Evolutionary conservation across 2,797 vertebrate genomes (phyloP).

Genomic region (Schizopygopsis malacanthus): DNA sequence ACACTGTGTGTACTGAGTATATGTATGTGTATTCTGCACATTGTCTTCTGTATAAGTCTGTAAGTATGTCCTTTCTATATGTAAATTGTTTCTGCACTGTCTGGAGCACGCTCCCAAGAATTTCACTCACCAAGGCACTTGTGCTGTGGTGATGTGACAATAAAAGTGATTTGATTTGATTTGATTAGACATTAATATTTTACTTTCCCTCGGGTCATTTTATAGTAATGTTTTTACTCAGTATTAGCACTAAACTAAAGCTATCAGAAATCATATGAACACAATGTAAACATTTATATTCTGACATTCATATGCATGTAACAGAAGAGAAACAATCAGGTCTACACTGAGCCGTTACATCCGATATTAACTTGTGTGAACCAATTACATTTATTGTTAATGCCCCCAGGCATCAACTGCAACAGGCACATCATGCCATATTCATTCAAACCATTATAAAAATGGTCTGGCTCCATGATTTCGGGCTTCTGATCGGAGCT

Average conservation of each 20-base stretch:
- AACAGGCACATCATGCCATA: background rate
- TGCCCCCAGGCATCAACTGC: background rate
- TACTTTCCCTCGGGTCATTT: background rate
- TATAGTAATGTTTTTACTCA: background rate
- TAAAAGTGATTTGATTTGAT: too few relatives aligned
- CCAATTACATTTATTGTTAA: background rate
- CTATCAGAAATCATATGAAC: background rate
- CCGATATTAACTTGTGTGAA: background rate
- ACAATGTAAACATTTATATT: background rate
- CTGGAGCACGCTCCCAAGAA: too few relatives aligned
- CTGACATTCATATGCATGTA: background rate
- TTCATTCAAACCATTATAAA: constrained; percentile 18
- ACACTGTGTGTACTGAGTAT: too few relatives aligned
- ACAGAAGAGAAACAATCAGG: background rate
- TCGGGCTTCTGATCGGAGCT: background rate
- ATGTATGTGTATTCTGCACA: too few relatives aligned
- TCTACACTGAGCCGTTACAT: background rate
- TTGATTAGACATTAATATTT: background rate
- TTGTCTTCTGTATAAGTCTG: too few relatives aligned
- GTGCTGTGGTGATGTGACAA: too few relatives aligned
- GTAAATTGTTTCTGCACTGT: too few relatives aligned
- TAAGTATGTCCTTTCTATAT: too few relatives aligned
- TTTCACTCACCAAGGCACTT: too few relatives aligned
- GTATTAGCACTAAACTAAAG: background rate
- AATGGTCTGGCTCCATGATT: background rate